Percentiles rank a stretch among this genome's conserved stretches.
Conservation (phyloP, 2,113 vertebrate genomes). For the Sialia sialis region DNA sequence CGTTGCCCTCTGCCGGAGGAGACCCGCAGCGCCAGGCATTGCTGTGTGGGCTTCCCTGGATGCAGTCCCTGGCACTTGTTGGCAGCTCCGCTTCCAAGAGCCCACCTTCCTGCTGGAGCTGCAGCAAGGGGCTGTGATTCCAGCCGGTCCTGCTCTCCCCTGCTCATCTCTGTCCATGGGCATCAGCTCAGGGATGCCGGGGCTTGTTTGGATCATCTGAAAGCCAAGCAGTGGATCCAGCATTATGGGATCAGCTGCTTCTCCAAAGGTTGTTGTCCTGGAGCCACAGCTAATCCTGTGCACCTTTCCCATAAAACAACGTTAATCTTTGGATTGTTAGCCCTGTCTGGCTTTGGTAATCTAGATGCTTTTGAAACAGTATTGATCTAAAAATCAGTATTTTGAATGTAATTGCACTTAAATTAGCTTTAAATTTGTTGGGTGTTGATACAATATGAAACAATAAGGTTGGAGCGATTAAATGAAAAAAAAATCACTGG, state of each 20-base stretch:
- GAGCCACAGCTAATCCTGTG: no score
- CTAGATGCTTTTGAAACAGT: background rate
- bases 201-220: background rate
- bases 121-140: background rate
- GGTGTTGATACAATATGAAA: background rate
- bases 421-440: background rate
- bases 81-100: background rate
- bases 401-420: background rate
- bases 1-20: constrained; percentile 28
- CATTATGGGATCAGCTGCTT: background rate
- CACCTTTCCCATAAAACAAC: accelerated
- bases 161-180: accelerated
- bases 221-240: background rate
- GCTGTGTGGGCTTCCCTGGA: background rate
- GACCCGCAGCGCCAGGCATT: background rate
- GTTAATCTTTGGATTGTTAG: background rate
- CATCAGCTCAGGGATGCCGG: background rate
- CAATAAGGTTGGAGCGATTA: background rate
- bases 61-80: accelerated
- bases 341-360: background rate
- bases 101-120: background rate
- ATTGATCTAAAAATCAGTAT: background rate
- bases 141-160: background rate
- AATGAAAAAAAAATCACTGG: background rate
- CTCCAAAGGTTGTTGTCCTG: background rate